Evolutionary conservation across 2,888 invertebrate genomes (phyloP), one percentile per base, ranked within the genome.

Genomic region (Leptinotarsa peninsularis): DNA sequence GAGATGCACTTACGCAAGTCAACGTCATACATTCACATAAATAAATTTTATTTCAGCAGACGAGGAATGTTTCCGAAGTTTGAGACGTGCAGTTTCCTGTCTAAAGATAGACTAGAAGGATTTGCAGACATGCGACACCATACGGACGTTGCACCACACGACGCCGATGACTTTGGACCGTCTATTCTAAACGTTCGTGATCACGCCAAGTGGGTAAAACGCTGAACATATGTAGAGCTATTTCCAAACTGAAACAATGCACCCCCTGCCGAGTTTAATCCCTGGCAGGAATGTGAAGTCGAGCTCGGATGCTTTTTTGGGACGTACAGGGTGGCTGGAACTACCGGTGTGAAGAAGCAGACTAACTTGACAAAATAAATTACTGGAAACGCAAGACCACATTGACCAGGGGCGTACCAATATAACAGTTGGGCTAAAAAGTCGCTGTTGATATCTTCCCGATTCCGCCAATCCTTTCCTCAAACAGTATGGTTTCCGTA

Each of bases 161-260:
- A 52, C 56, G 68, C 7, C 18, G 15, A 17, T 13, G 56, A 18
- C 56, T 13, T 4, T 13, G 15, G 21, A 2, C 23, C 52, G 43
- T 68, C 50, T 49, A 67, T 67, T 50, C 49, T 49, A 54, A 43
- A 54, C 17, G 54, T 68, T 68, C 68, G 21, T 68, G 68, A 43
- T 68, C 54, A 54, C 68, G 54, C 33, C 43, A 18, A 54, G 18
- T 68, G 68, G 27, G 15, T 66, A 66, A 21, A 50, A 67, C 50
- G 27, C 67, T 52, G 18, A 18, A 50, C 49, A 67, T 67, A 23
- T 67, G 67, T 21, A 13, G 10, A 33, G 68, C 68, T 68, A 68
- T 68, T 68, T 68, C 33, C 56, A 68, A n/a, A 21, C 58, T 58
- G 14, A 21, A 58, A 58, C 58, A 58, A 21, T 58, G 21, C 4